Conservation (phyloP, 2,113 vertebrate species). For the Fukomys damarensis region DNA sequence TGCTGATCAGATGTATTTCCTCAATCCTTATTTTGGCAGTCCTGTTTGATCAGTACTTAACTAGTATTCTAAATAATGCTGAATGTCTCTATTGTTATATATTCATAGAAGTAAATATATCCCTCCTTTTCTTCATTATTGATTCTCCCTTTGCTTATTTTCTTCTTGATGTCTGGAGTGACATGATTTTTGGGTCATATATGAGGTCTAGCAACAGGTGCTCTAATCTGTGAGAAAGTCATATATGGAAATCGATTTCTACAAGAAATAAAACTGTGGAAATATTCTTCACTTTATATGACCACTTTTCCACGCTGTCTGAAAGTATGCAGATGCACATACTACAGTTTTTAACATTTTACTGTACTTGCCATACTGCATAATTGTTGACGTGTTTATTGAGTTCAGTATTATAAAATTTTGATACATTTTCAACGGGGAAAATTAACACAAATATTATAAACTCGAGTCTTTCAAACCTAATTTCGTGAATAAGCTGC, state of each 20-base stretch:
- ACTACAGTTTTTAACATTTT: slow-evolving; percentile 13
- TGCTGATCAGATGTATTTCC: neutral
- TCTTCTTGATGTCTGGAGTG: neutral
- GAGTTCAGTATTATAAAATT: neutral
- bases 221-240: neutral
- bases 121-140: neutral
- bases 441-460: neutral
- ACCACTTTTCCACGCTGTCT: neutral
- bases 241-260: slow-evolving; percentile 46
- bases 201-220: slow-evolving; percentile 11
- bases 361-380: neutral
- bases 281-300: neutral
- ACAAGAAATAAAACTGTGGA: slow-evolving; percentile 19
- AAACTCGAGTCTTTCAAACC: slow-evolving; percentile 19
- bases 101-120: neutral
- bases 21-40: neutral
- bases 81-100: neutral
- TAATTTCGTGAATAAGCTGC: slow-evolving; percentile 64
- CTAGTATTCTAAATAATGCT: neutral
- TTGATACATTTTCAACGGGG: slow-evolving; percentile 1
- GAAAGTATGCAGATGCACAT: neutral
- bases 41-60: neutral
- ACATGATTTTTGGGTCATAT: neutral
- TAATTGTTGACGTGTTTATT: neutral
- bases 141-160: neutral